These are phyloP conservation scores for Heliconius hewitsoni DNA, from an alignment of 1,140 invertebrate species.

Conservation along the genomic window DNA sequence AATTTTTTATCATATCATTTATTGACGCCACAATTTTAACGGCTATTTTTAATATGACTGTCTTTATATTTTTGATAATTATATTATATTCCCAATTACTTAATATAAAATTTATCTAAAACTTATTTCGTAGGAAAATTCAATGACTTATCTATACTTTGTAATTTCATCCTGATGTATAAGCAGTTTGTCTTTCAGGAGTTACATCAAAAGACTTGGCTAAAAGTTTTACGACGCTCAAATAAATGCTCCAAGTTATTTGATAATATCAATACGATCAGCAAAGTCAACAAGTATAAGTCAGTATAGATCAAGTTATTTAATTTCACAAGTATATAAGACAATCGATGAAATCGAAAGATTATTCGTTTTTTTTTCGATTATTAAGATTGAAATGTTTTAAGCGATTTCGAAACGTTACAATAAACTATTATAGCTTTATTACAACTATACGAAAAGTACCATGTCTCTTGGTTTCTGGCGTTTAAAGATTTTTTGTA, in stretches of 20 bases:
- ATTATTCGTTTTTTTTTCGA: background rate
- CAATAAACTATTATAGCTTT: no score
- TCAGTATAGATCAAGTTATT: background rate
- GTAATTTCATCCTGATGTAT: background rate
- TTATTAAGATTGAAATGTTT: background rate
- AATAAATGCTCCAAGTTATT: background rate
- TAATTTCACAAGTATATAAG: background rate
- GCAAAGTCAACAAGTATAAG: background rate
- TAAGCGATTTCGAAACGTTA: no score
- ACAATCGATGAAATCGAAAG: background rate
- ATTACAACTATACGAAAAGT: no score
- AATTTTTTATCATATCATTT: background rate
- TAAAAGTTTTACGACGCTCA: background rate
- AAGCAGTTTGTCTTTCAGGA: constrained; percentile 11
- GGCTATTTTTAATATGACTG: background rate
- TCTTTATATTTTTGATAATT: no score
- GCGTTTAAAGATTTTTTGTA: no score
- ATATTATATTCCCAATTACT: background rate
- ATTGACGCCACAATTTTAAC: background rate
- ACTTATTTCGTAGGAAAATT: background rate
- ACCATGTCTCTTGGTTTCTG: no score
- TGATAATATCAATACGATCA: background rate
- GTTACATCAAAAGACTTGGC: constrained; percentile 13
- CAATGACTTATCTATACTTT: background rate
- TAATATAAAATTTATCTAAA: background rate